Evolutionary conservation across 2,888 invertebrate species (phyloP), one percentile per base, ranked within the genome.

Genomic region (Philaethria dido): DNA sequence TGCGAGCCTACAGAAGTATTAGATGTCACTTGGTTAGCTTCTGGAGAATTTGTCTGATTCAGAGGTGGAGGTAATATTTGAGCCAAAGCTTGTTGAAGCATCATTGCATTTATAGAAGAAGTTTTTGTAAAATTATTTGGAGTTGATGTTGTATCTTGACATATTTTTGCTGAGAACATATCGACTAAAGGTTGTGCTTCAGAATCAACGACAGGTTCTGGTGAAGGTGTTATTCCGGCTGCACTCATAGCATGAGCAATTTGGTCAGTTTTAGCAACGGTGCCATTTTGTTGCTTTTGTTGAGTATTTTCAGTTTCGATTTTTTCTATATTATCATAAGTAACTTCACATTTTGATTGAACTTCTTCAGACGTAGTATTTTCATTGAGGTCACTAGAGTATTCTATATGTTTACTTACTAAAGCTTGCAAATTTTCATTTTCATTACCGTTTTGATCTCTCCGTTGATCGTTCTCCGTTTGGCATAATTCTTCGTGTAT

Each of bases 151-250:
- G 75, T 66, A 5, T 79, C 79, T 69, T 93, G 88, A 39, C 89
- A 84, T 36, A 92, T 81, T 76, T 93, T 94, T 73, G 93, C 93
- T 0, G 93, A 90, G 36, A 94, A 77, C 59, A 94, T 90, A 77
- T 93, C 93, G 2, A 93, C 93, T 52, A 94, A 78, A 18, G 93
- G 86, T 33, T 88, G 85, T 9, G 93, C 74, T 75, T 78, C 71
- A 16, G 78, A 76, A 62, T 77, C 80, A 8, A 79, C 71, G 29
- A 77, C 65, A 29, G 77, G 64, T 62, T 88, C 87, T 36, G 82
- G n/a, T 14, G 76, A 74, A 2, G 88, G 78, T n/a, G 84, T 77
- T 66, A 92, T 92, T 42, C 92, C 90, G 6, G 91, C 92, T 57
- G 91, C 91, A 71, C 79, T 90, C 91, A 92, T 92, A 1, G 91